Percentiles rank a stretch among this genome's conserved stretches.
Conservation (phyloP, 2,797 vertebrate species). For the Falco biarmicus region DNA sequence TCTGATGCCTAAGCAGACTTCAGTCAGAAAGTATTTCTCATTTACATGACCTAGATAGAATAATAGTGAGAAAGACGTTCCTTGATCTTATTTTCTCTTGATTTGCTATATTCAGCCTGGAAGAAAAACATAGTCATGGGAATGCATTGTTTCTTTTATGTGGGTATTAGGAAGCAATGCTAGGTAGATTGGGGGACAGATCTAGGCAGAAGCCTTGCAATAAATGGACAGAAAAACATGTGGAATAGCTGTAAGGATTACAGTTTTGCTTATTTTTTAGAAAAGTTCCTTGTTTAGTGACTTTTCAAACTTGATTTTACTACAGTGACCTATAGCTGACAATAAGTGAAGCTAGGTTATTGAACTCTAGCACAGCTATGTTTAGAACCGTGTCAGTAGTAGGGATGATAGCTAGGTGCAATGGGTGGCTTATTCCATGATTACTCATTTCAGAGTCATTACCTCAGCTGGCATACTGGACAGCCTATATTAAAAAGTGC, state of each 20-base stretch:
- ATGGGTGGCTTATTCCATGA: not conserved
- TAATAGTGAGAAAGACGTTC: slow-evolving; percentile 53
- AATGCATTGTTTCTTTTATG: slow-evolving; percentile 46
- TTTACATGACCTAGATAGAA: slow-evolving; percentile 70
- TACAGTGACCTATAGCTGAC: not conserved
- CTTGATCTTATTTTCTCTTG: slow-evolving; percentile 56
- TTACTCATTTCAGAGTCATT: not conserved
- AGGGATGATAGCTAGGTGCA: not conserved
- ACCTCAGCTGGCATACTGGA: not conserved
- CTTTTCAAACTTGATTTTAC: not conserved
- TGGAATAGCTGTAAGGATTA: not conserved
- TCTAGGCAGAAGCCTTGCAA: not conserved
- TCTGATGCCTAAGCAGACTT: slow-evolving; percentile 4
- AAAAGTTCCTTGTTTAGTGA: not conserved
- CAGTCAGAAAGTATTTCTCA: slow-evolving; percentile 63
- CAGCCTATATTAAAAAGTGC: not conserved
- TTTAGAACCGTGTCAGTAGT: not conserved
- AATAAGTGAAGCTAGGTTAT: not conserved
- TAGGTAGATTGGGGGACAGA: not conserved
- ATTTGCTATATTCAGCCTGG: slow-evolving; percentile 46
- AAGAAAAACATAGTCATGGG: slow-evolving; percentile 46
- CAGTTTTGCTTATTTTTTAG: not conserved
- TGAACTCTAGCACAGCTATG: not conserved
- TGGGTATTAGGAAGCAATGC: not conserved
- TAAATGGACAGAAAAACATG: not conserved